Conservation (phyloP, 53 echinoderm and acorn worm species). For the Henricia sp. region DNA sequence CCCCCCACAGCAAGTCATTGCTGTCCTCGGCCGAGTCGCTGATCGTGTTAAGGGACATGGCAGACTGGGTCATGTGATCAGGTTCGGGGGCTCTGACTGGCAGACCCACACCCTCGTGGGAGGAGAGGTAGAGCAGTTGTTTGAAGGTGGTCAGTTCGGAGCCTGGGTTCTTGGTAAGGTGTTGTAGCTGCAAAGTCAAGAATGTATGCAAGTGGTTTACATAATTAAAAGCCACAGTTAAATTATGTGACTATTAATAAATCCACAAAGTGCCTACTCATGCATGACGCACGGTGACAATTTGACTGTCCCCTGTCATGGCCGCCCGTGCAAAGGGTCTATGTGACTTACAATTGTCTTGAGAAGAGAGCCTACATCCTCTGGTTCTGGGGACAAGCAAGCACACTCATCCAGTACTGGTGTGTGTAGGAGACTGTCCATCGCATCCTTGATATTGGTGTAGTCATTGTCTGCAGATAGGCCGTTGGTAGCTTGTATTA, state of each 20-base stretch:
- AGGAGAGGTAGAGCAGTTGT: slow-evolving; percentile 83
- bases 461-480: slow-evolving; percentile 93
- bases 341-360: slow-evolving; percentile 82
- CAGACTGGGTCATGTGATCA: slow-evolving; percentile 68
- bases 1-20: slow-evolving; percentile 93
- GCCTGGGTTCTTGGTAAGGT: slow-evolving; percentile 73
- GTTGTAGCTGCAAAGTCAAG: slow-evolving; percentile 86
- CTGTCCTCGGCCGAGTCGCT: slow-evolving; percentile 79
- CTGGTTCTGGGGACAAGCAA: slow-evolving; percentile 91
- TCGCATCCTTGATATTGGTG: slow-evolving; percentile 97
- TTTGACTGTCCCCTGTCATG: too few species aligned
- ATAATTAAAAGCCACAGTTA: too few species aligned
- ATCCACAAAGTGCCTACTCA: too few species aligned
- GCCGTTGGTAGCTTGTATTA: slow-evolving; percentile 88
- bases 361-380: slow-evolving; percentile 87
- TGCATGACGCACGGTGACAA: too few species aligned
- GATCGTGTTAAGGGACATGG: slow-evolving; percentile 86
- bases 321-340: background rate
- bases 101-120: slow-evolving; percentile 88
- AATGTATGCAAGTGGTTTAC: too few species aligned
- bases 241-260: too few species aligned
- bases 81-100: slow-evolving; percentile 84
- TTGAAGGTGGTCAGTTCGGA: slow-evolving; percentile 78
- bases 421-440: slow-evolving; percentile 91
- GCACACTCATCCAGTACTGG: slow-evolving; percentile 92